phyloP scores from a whole-genome alignment of 2,797 vertebrate genomes.

The Steatocranus sp. region DNA sequence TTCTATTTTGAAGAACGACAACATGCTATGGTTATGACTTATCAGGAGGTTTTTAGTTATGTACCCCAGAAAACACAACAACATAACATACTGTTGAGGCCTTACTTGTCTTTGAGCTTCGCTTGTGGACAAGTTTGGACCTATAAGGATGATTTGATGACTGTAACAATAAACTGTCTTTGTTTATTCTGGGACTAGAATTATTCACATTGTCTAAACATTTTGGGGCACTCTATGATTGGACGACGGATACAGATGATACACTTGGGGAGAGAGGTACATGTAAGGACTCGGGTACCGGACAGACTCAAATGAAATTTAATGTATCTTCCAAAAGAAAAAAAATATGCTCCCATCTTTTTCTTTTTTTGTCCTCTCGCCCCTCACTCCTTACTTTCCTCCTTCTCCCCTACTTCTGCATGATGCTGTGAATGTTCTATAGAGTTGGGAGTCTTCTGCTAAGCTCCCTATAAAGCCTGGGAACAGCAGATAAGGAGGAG shows the following conservation, averaged over 20 bases:
- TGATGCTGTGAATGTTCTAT: neutral
- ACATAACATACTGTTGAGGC: neutral
- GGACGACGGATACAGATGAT: neutral
- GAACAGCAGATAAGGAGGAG: conserved; percentile 39
- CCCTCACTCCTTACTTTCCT: neutral
- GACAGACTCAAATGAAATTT: neutral
- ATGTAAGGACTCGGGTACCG: neutral
- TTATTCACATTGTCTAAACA: neutral
- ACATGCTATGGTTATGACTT: neutral
- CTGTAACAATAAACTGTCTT: neutral
- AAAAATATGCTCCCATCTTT: neutral
- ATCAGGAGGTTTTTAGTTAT: neutral
- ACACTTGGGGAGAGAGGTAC: neutral
- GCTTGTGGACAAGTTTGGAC: neutral
- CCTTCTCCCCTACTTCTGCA: neutral
- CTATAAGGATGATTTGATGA: neutral
- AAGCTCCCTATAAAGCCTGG: conserved; percentile 32
- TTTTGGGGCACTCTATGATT: neutral
- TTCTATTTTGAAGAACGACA: neutral
- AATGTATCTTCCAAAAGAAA: neutral
- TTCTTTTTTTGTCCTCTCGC: neutral
- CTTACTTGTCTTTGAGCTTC: neutral
- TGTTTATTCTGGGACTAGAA: neutral
- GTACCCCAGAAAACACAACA: neutral
- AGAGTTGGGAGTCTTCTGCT: neutral